Evolutionary conservation across 2,888 invertebrate genomes (phyloP).

Genomic region (Notocelia uddmanniana): DNA sequence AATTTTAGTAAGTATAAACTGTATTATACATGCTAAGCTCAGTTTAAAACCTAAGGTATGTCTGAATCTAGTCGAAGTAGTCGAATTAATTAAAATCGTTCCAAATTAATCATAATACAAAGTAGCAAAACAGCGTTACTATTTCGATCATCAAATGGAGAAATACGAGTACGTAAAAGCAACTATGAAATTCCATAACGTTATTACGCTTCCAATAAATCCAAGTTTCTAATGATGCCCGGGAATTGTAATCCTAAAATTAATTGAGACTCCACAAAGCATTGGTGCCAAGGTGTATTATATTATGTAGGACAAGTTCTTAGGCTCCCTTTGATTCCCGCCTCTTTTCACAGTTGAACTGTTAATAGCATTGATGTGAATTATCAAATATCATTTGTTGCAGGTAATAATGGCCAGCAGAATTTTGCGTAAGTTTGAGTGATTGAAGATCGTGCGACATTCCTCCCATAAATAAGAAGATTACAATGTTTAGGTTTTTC

Average conservation of each 20-base stretch:
- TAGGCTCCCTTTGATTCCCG: slow-evolving; percentile 32
- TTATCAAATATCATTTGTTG: slow-evolving; percentile 37
- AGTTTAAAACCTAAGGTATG: not conserved
- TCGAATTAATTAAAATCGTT: not conserved
- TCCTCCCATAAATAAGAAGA: not conserved
- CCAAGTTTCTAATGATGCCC: slow-evolving; percentile 20
- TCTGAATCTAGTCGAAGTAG: too few species aligned
- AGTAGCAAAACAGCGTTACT: slow-evolving; percentile 5
- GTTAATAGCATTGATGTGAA: slow-evolving; percentile 26
- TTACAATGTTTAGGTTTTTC: not conserved
- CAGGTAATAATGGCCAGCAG: slow-evolving; percentile 29
- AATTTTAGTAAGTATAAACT: too few species aligned
- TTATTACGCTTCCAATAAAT: slow-evolving; percentile 16
- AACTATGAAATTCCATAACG: slow-evolving; percentile 19
- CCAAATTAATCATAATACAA: not conserved
- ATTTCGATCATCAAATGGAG: not conserved
- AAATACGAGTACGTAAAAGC: not conserved
- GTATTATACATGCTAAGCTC: too few species aligned
- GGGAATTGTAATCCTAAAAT: slow-evolving; percentile 27
- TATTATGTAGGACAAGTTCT: slow-evolving; percentile 20
- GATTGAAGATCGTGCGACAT: not conserved
- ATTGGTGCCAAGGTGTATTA: slow-evolving; percentile 20
- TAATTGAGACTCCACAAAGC: slow-evolving; percentile 40
- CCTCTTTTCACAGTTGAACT: slow-evolving; percentile 13
- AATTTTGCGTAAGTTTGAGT: not conserved